Conservation (phyloP, 2,888 invertebrate species). For the Cosmorhoe ocellata region DNA sequence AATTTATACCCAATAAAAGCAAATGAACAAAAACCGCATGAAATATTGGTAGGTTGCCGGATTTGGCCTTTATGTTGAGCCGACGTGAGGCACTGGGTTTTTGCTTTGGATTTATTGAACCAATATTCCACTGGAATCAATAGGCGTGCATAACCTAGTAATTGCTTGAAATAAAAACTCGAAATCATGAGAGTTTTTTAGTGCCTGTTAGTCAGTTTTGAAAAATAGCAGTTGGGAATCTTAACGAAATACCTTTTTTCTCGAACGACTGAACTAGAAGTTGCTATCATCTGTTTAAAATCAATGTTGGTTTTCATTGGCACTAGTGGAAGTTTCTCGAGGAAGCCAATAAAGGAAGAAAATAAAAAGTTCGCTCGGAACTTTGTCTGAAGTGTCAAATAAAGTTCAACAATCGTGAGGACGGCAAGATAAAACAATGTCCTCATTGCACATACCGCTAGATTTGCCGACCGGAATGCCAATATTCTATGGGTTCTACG, state of each 20-base stretch:
- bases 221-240: no score
- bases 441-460: background rate
- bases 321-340: constrained; percentile 51
- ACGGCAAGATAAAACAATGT: constrained; percentile 27
- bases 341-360: constrained; percentile 58
- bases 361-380: constrained; percentile 59
- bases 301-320: constrained; percentile 59
- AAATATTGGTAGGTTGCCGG: constrained; percentile 34
- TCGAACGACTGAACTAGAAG: constrained; percentile 3
- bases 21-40: constrained; percentile 37
- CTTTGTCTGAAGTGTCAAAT: constrained; percentile 60
- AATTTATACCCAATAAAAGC: constrained; percentile 37
- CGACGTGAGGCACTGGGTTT: constrained; percentile 32
- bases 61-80: constrained; percentile 35
- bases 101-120: constrained; percentile 37
- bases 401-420: constrained; percentile 56
- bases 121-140: constrained; percentile 35
- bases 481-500: no score
- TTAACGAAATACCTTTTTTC: background rate
- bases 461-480: no score
- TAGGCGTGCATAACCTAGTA: constrained; percentile 17
- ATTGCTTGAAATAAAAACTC: no score
- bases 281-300: constrained; percentile 39
- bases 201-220: no score
- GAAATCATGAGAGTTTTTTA: background rate